A percentile compares a stretch with the other conserved stretches of the same genome.
phyloP scores from a whole-genome alignment of 2,888 invertebrate species.

The Trachelus troglodyta region DNA sequence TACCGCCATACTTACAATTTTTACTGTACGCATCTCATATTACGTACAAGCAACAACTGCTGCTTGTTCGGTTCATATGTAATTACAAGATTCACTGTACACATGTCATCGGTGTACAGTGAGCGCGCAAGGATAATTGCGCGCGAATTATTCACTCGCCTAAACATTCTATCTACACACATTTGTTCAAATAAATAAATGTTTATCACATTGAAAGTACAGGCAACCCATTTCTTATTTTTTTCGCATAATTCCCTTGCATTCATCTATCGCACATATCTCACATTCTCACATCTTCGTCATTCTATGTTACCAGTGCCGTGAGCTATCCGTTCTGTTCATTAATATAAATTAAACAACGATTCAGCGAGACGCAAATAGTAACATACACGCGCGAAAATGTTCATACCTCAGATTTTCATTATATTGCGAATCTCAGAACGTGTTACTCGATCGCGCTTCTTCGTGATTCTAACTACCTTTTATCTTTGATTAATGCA shows the following conservation, averaged over 20 bases:
- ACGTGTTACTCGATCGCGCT: neutral
- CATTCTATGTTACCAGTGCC: neutral
- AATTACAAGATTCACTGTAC: constrained; percentile 9
- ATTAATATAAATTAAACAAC: neutral
- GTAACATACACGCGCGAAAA: neutral
- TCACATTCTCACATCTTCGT: neutral
- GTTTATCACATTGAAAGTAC: constrained; percentile 48
- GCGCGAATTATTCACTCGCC: constrained; percentile 19
- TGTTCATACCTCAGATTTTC: neutral
- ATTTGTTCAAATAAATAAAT: constrained; percentile 59
- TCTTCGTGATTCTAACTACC: neutral
- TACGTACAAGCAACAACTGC: constrained; percentile 27
- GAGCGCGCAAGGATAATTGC: constrained; percentile 15
- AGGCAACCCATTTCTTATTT: constrained; percentile 1
- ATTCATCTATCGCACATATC: neutral
- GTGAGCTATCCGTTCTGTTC: neutral
- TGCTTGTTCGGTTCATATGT: constrained; percentile 14
- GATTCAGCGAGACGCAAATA: neutral
- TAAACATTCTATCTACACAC: constrained; percentile 38
- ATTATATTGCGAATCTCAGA: neutral
- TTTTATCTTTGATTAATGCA: neutral
- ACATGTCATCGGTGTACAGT: constrained; percentile 23
- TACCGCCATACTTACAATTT: constrained; percentile 41
- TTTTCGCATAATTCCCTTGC: neutral
- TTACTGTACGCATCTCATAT: constrained; percentile 35